phyloP scores from a whole-genome alignment of 2,888 invertebrate species.

The Epicampocera succincta region DNA sequence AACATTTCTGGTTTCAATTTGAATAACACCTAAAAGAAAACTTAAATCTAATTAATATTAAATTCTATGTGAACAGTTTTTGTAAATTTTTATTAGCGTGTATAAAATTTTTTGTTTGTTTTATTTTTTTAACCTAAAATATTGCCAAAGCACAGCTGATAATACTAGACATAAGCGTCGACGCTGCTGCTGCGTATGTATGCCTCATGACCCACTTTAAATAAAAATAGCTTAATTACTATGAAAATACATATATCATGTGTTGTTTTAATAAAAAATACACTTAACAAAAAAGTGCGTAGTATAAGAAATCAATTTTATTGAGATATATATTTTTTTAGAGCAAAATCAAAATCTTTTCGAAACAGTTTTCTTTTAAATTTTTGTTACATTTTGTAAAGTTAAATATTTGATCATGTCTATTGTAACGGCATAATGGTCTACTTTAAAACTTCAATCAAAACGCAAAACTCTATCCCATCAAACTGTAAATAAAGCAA shows the following conservation, averaged over 20 bases:
- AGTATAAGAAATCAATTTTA: too few species aligned
- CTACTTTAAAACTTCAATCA: too few species aligned
- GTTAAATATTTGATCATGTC: too few species aligned
- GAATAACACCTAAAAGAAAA: too few species aligned
- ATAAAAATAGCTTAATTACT: slow-evolving; percentile 61
- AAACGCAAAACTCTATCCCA: too few species aligned
- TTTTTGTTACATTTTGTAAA: too few species aligned
- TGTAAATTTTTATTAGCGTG: slow-evolving; percentile 12
- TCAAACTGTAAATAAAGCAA: too few species aligned
- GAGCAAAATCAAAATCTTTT: too few species aligned
- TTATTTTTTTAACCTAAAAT: slow-evolving; percentile 27
- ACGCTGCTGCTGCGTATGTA: slow-evolving; percentile 53
- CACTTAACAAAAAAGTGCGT: slow-evolving; percentile 1
- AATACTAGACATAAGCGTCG: slow-evolving; percentile 33
- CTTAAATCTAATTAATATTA: not conserved
- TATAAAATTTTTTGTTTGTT: slow-evolving; percentile 16
- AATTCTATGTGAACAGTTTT: slow-evolving; percentile 5
- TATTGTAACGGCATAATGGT: too few species aligned
- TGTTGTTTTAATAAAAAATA: slow-evolving; percentile 4
- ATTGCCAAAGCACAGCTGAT: slow-evolving; percentile 39
- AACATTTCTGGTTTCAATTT: too few species aligned
- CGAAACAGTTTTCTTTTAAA: too few species aligned
- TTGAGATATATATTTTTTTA: too few species aligned
- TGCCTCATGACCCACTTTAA: slow-evolving; percentile 63
- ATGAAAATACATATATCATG: slow-evolving; percentile 12